Conservation (phyloP, 2,888 invertebrate species). For the Protophormia terraenovae region DNA sequence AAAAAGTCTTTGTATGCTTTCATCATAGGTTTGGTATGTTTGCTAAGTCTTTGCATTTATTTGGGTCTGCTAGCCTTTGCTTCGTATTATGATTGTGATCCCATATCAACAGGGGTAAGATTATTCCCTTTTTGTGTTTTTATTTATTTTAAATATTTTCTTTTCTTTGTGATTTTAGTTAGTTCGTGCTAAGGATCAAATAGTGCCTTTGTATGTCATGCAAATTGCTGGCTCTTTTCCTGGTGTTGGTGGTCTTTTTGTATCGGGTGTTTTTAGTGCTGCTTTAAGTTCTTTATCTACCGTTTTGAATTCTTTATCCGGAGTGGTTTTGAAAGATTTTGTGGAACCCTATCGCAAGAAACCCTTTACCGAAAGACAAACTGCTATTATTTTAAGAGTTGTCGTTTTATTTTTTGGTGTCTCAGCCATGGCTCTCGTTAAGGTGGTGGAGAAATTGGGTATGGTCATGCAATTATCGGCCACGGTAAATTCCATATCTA, state of each 20-base stretch:
- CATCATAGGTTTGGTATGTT: constrained; percentile 84
- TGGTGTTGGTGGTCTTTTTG: constrained; percentile 92
- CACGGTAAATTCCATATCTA: constrained; percentile 85
- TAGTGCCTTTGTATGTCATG: constrained; percentile 92
- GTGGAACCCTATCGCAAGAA: constrained; percentile 86
- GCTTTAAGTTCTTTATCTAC: constrained; percentile 91
- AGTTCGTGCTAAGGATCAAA: constrained; percentile 89
- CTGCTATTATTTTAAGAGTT: constrained; percentile 84
- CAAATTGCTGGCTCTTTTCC: constrained; percentile 88
- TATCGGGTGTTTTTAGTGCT: constrained; percentile 94
- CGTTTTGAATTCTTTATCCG: constrained; percentile 89
- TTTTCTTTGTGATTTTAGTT: constrained; percentile 81
- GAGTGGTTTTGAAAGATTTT: constrained; percentile 89
- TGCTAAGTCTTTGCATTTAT: constrained; percentile 86
- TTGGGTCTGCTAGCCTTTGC: constrained; percentile 88
- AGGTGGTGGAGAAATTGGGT: constrained; percentile 87
- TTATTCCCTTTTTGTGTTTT: not conserved
- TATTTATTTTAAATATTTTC: not conserved
- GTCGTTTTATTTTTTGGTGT: constrained; percentile 86
- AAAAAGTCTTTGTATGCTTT: constrained; percentile 86
- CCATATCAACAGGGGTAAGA: constrained; percentile 87
- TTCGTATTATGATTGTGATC: constrained; percentile 88
- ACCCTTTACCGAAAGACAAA: constrained; percentile 82
- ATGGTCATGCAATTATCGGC: constrained; percentile 86
- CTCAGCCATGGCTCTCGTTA: constrained; percentile 85